Evolutionary conservation across 2,888 invertebrate species (phyloP).

Genomic region (Bombylius major): DNA sequence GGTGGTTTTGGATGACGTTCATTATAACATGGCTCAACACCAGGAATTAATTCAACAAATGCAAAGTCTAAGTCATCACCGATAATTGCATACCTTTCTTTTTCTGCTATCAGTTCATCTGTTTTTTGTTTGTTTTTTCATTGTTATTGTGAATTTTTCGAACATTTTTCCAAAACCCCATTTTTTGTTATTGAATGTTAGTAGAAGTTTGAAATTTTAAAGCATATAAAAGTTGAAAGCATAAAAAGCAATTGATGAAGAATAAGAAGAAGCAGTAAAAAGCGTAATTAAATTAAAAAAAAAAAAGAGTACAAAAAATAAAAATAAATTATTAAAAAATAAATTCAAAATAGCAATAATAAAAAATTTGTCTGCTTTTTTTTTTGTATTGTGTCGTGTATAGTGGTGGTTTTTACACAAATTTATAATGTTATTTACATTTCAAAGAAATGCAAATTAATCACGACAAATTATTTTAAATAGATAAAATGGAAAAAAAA

Average conservation of each 20-base stretch:
- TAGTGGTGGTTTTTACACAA: no score
- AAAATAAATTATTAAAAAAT: no score
- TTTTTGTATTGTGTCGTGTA: no score
- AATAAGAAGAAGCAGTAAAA: not conserved
- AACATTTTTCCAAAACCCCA: not conserved
- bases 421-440: no score
- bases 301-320: no score
- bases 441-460: no score
- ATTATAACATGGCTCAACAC: slow-evolving; percentile 40
- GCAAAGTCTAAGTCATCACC: slow-evolving; percentile 88
- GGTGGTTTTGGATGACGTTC: slow-evolving; percentile 36
- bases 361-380: no score
- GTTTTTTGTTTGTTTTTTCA: not conserved
- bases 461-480: no score
- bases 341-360: no score
- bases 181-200: not conserved
- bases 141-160: not conserved
- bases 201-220: not conserved
- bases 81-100: slow-evolving; percentile 85
- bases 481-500: no score
- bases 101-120: slow-evolving; percentile 74
- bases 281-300: no score
- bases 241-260: not conserved
- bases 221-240: not conserved
- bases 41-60: slow-evolving; percentile 68